Percentiles rank a stretch among this genome's conserved stretches.
Conservation (phyloP, 92 coral and sea anemone genomes). For the Zoanthus gigantus region DNA sequence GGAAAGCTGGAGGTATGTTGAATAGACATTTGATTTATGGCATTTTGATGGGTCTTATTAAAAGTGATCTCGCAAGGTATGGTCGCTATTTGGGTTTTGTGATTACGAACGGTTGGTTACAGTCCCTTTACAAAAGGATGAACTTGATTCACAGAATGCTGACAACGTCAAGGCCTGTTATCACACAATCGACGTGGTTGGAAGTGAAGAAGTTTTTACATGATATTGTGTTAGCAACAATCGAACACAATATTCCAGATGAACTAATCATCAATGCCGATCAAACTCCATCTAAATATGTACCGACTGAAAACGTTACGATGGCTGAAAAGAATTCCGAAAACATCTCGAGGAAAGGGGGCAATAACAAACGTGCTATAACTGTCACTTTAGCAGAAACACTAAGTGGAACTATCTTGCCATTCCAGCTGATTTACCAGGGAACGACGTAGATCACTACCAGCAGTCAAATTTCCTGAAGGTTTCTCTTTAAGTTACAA, state of each 20-base stretch:
- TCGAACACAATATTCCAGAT: constrained; percentile 56
- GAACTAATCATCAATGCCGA: constrained; percentile 56
- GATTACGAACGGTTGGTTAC: constrained; percentile 62
- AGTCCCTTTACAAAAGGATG: constrained; percentile 67
- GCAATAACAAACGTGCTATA: constrained; percentile 43
- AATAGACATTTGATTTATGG: constrained; percentile 41
- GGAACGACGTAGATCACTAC: neutral
- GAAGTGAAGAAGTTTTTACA: constrained; percentile 64
- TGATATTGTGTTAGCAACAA: constrained; percentile 52
- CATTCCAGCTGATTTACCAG: constrained; percentile 26
- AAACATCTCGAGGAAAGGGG: constrained; percentile 32
- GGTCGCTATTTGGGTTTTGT: constrained; percentile 51
- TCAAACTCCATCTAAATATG: constrained; percentile 62
- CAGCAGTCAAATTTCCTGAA: too few relatives aligned
- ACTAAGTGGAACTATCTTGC: constrained; percentile 34
- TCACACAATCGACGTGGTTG: constrained; percentile 59
- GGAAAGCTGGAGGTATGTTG: constrained; percentile 37
- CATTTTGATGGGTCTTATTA: constrained; percentile 30
- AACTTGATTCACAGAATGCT: constrained; percentile 62
- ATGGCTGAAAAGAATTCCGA: neutral
- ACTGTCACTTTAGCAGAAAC: constrained; percentile 43
- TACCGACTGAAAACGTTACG: constrained; percentile 58
- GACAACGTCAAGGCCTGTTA: constrained; percentile 37
- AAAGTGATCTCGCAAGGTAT: neutral
- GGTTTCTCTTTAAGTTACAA: too few relatives aligned